phyloP scores from a whole-genome alignment of 2,113 vertebrate genomes.

The Nansenia antarctica region DNA sequence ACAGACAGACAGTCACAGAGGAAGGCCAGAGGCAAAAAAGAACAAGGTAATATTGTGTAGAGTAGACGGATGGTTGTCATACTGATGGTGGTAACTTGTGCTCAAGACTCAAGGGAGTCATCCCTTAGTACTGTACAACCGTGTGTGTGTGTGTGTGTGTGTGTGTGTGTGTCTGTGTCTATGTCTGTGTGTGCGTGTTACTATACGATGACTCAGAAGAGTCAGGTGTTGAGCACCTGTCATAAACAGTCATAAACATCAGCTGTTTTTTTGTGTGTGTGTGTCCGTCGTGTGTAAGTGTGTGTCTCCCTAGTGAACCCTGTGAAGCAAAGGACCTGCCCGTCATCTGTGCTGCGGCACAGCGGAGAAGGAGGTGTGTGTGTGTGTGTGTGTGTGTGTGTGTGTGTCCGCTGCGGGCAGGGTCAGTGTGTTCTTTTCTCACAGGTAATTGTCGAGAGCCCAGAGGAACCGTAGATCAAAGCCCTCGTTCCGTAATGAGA shows the following conservation, averaged over 20 bases:
- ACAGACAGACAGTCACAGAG: not conserved
- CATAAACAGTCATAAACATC: not conserved
- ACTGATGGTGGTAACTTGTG: too few species aligned
- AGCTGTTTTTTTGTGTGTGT: not conserved
- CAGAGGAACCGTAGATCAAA: not conserved
- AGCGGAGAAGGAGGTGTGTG: not conserved
- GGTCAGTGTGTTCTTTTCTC: not conserved
- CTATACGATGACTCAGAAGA: not conserved
- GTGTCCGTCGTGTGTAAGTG: too few species aligned
- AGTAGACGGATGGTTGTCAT: too few species aligned
- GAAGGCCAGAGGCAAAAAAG: not conserved
- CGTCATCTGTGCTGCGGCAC: too few species aligned
- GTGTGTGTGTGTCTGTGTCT: not conserved
- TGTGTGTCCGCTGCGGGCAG: not conserved
- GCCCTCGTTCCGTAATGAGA: conserved; percentile 6
- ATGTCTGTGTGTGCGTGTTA: not conserved
- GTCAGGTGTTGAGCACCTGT: not conserved
- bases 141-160: not conserved
- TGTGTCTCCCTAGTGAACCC: too few species aligned
- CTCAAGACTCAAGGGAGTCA: too few species aligned
- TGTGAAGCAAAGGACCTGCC: too few species aligned
- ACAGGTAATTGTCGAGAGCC: not conserved
- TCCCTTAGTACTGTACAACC: not conserved
- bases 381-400: not conserved
- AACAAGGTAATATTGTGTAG: too few species aligned